Evolutionary conservation across 2,888 invertebrate genomes (phyloP).

Genomic region (Diadromus collaris): DNA sequence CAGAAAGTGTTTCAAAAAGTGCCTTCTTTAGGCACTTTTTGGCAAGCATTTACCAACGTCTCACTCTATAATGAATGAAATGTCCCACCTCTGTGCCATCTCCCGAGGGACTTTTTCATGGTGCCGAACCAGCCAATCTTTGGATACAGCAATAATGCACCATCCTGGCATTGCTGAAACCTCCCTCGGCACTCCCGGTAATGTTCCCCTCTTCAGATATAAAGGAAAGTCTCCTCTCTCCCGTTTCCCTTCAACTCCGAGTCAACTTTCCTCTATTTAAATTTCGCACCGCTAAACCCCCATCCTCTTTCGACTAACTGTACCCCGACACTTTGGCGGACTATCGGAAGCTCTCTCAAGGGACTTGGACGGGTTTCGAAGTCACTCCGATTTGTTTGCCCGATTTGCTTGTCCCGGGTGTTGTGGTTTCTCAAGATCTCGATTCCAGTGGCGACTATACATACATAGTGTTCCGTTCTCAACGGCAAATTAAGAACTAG

Average conservation of each 20-base stretch:
- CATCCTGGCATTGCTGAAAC: slow-evolving; percentile 14
- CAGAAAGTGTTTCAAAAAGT: background rate
- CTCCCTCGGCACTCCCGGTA: slow-evolving; percentile 19
- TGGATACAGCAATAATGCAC: background rate
- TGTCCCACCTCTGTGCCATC: slow-evolving; percentile 3
- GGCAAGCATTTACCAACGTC: no score
- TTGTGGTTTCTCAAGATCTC: slow-evolving; percentile 28
- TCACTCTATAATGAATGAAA: slow-evolving; percentile 13
- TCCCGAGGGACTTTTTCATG: slow-evolving; percentile 20
- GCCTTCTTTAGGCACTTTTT: no score
- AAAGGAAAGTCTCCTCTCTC: background rate
- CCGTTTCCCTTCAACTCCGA: background rate
- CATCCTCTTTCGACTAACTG: background rate
- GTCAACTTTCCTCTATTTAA: slow-evolving; percentile 17
- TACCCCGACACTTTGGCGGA: background rate
- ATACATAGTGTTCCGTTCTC: background rate
- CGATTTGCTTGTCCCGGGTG: slow-evolving; percentile 10
- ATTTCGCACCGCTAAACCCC: slow-evolving; percentile 1
- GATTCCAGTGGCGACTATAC: background rate
- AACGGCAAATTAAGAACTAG: slow-evolving; percentile 19
- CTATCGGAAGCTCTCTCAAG: slow-evolving; percentile 22
- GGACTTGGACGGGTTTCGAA: slow-evolving; percentile 2
- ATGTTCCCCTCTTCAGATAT: slow-evolving; percentile 10
- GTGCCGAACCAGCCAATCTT: background rate
- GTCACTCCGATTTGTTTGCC: slow-evolving; percentile 33